Conservation (phyloP, 2,113 vertebrate species). For the Psettodes erumei region DNA sequence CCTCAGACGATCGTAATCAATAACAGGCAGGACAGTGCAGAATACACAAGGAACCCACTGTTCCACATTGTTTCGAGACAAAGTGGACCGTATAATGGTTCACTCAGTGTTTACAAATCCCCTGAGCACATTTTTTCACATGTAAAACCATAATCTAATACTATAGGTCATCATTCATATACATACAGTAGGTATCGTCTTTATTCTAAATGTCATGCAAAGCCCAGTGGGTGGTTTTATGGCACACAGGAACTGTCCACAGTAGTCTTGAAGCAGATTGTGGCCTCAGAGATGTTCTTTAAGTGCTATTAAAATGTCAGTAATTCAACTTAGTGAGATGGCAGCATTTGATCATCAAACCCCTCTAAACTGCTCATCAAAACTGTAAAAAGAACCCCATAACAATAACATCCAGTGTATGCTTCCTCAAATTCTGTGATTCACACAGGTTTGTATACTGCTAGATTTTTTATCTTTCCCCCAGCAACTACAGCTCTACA, state of each 20-base stretch:
- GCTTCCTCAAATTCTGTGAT: neutral
- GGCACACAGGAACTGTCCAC: conserved; percentile 3
- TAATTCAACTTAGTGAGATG: neutral
- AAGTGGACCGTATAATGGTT: conserved; percentile 32
- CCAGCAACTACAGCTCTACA: neutral
- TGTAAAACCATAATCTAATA: conserved; percentile 24
- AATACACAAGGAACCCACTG: conserved; percentile 41
- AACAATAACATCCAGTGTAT: neutral
- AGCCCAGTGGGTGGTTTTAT: neutral
- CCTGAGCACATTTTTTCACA: conserved; percentile 23
- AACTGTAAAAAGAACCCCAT: neutral
- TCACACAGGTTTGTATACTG: no score
- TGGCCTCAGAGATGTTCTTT: neutral
- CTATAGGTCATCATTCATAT: conserved; percentile 28
- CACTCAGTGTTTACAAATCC: conserved; percentile 26
- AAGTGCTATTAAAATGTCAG: neutral
- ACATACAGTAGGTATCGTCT: neutral
- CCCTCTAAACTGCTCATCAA: neutral
- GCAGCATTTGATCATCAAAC: neutral
- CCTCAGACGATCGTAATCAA: conserved; percentile 74
- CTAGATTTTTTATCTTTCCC: conserved; percentile 2
- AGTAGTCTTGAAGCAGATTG: neutral
- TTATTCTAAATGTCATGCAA: conserved; percentile 24
- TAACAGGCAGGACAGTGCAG: conserved; percentile 62
- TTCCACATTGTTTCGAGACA: conserved; percentile 25